Base-by-base conservation (phyloP, 2,113 vertebrate genomes). In the Sciurus niger region DNA sequence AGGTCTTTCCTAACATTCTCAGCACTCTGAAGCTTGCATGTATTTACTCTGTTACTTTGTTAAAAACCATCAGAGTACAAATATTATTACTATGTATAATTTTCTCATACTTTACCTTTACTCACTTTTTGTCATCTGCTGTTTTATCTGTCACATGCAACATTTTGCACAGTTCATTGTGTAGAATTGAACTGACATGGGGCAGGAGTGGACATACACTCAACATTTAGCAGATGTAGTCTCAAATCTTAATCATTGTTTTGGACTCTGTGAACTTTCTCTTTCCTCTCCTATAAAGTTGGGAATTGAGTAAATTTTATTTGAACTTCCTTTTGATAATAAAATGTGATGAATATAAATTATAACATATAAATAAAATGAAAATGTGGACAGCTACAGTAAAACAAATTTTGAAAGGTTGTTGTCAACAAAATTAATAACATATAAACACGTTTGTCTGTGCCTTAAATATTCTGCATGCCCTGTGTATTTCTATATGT, bases 251-350 rank as follows among this genome's bases (percentile, higher is more conserved):
- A 58, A 13, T 30, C 6, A n/a, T 13, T 51, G 4, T 65, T 51
- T 55, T 65, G 48, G 22, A 3, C 8, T 72, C 10, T n/a, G 12
- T 14, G 14, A 37, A 6, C 30, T 65, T 63, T 12, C 17, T 53
- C 6, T 82, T 76, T 74, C 6, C 34, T 25, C 2, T 70, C 14
- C 7, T 32, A 3, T 60, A 63, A 89, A 34, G 2, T 30, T 43
- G 53, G 14, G 0, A 6, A 34, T 30, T 58, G 16, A 87, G 13
- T 53, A 58, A 82, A 90, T n/a, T 48, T 80, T 34, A 65, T 58
- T 28, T 86, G 46, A 96, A 74, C 14, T 68, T 96, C 4, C 17
- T 74, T 37, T 70, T 28, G 70, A 63, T 89, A 86, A 85, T 74
- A 11, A 78, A 82, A 80, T 60, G 3, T n/a, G 12, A 46, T 28